Conservation (phyloP, 2,113 vertebrate species). For the Casuarius casuarius region DNA sequence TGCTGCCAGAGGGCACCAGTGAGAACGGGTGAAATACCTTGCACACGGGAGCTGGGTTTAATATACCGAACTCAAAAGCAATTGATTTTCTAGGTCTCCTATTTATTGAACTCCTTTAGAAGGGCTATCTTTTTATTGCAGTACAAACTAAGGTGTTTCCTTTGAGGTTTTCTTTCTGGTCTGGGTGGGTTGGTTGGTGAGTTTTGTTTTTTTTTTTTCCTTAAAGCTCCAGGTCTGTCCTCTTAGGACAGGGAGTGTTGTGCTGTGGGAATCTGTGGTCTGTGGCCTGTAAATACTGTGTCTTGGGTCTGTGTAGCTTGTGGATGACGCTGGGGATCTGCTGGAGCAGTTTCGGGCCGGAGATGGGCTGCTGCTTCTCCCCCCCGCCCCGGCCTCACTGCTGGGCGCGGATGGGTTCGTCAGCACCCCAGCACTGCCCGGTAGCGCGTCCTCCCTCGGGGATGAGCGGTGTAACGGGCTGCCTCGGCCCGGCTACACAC, state of each 20-base stretch:
- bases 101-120: constrained; percentile 81
- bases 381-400: not conserved
- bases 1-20: not conserved
- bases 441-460: not conserved
- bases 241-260: constrained; percentile 44
- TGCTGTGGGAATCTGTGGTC: constrained; percentile 43
- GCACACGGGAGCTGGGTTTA: not conserved
- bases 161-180: not conserved
- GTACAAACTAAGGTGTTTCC: constrained; percentile 64
- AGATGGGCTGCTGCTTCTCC: not conserved
- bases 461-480: not conserved
- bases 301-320: constrained; percentile 55
- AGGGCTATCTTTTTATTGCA: constrained; percentile 84
- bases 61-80: constrained; percentile 75
- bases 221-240: constrained; percentile 44
- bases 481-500: not conserved
- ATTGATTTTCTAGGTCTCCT: constrained; percentile 81
- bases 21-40: not conserved
- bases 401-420: fast-evolving
- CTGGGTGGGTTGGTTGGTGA: constrained; percentile 15
- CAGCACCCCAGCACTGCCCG: not conserved
- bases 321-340: not conserved
- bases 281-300: constrained; percentile 75
- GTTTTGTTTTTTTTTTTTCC: constrained; percentile 15
- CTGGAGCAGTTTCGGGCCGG: not conserved